phyloP scores from a whole-genome alignment of 2,113 vertebrate genomes.

The Sylvietta virens region DNA sequence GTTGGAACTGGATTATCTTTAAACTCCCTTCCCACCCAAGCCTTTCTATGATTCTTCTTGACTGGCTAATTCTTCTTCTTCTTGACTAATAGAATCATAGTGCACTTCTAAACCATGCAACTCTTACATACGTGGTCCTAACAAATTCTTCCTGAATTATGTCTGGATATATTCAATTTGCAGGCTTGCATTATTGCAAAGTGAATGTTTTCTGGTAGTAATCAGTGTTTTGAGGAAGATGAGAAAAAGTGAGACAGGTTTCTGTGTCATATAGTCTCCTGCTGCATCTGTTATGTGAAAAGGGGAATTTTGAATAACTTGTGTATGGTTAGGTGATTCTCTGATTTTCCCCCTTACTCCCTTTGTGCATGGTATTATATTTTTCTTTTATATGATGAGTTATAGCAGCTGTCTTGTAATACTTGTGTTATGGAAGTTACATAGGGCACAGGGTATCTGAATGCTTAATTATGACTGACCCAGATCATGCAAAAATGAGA shows the following conservation, averaged over 20 bases:
- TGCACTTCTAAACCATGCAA: not conserved
- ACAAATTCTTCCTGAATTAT: not conserved
- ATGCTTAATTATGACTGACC: not conserved
- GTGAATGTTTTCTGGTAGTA: not conserved
- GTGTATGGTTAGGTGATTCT: not conserved
- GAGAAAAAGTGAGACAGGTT: not conserved
- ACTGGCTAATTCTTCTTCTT: too few species aligned
- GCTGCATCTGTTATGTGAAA: not conserved
- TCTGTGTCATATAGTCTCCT: not conserved
- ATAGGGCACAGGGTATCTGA: not conserved
- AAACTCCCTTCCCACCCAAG: not conserved
- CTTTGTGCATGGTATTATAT: not conserved
- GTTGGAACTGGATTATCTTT: not conserved
- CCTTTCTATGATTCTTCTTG: not conserved
- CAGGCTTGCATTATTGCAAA: not conserved
- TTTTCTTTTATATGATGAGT: not conserved
- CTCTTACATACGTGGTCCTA: not conserved
- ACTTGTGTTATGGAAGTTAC: not conserved
- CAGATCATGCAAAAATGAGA: not conserved
- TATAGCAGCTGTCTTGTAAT: not conserved
- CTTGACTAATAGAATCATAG: not conserved
- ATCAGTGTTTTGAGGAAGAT: not conserved
- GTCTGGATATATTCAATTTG: not conserved
- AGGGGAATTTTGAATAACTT: not conserved
- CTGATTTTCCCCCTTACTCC: not conserved